Conservation (phyloP, 2,113 vertebrate species). For the Neoarius graeffei region DNA sequence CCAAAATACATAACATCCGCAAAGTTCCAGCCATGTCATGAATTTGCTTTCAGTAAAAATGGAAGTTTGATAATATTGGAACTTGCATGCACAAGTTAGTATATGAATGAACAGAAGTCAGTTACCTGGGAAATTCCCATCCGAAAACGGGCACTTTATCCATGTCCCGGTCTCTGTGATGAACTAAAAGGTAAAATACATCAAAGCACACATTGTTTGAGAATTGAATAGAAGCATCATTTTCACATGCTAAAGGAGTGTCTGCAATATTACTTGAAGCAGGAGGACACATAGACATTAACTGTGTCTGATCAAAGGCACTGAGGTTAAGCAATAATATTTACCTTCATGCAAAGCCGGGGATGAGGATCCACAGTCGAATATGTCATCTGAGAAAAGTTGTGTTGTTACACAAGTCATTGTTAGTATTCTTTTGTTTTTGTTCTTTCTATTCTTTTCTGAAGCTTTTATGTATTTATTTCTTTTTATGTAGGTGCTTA, state of each 20-base stretch:
- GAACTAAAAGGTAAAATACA: slow-evolving; percentile 71
- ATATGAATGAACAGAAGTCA: background rate
- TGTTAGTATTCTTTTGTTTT: background rate
- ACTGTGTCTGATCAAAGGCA: slow-evolving; percentile 20
- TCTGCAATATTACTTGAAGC: background rate
- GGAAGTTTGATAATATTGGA: background rate
- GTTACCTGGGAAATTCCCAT: slow-evolving; percentile 76
- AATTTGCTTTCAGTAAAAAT: background rate
- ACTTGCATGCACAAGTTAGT: background rate
- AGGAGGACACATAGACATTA: background rate
- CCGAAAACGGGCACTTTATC: slow-evolving; percentile 81
- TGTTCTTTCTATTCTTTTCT: background rate
- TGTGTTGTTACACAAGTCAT: background rate
- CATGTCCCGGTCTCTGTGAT: slow-evolving; percentile 67
- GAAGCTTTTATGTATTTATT: background rate
- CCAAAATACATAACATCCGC: background rate
- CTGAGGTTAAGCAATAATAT: background rate
- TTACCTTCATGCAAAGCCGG: slow-evolving; percentile 85
- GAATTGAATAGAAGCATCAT: background rate
- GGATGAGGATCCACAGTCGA: slow-evolving; percentile 81
- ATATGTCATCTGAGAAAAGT: slow-evolving; percentile 73
- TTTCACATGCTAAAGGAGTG: background rate
- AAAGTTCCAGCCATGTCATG: background rate
- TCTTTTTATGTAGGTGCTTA: slow-evolving; percentile 18
- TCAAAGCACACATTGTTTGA: slow-evolving; percentile 22